Evolutionary conservation across 2,113 vertebrate species (phyloP), one percentile per base, ranked within the genome.

Genomic region (Accipiter virgatus): DNA sequence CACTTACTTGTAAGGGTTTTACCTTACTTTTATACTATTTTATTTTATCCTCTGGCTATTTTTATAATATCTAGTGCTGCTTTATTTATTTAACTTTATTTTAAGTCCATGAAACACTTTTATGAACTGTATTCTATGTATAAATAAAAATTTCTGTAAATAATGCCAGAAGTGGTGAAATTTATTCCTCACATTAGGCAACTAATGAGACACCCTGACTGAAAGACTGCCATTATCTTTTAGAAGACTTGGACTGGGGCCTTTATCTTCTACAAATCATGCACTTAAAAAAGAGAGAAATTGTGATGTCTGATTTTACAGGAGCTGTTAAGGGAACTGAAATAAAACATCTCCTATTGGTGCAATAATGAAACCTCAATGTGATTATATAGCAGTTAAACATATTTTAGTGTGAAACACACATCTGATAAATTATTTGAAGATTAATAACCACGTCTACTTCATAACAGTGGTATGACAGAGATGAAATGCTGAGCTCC

Each of bases 371-470:
- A 97, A 96, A 96, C 38, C 86, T 88, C 73, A 89, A 91, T 94
- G 92, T 88, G 72, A 97, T 98, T 97, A 96, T 97, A 97, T 56
- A 90, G 86, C 65, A 86, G 62, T 91, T 86, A 85, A 91, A 95
- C 67, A 56, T 67, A 88, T 92, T 94, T 86, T 56, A 97, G 88
- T 95, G 92, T 96, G 90, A 97, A 98, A 98, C 80, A 94, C 59
- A 94, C 55, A 93, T 96, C 77, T 95, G 97, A 95, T 95, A 95
- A 97, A 98, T 98, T 97, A 97, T 95, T 96, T 95, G 91, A 87
- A 96, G 95, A 97, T 96, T 97, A 98, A 98, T 98, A 97, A 96
- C 89, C 87, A 95, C 23, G 5, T 94, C 86, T 95, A 87, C 91
- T 96, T 95, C 71, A 91, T 97, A 97, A 97, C 18, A 96, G 86